Percentiles rank a stretch among this genome's conserved stretches.
Conservation (phyloP, 2,888 invertebrate species). For the Drosophila atripex region DNA sequence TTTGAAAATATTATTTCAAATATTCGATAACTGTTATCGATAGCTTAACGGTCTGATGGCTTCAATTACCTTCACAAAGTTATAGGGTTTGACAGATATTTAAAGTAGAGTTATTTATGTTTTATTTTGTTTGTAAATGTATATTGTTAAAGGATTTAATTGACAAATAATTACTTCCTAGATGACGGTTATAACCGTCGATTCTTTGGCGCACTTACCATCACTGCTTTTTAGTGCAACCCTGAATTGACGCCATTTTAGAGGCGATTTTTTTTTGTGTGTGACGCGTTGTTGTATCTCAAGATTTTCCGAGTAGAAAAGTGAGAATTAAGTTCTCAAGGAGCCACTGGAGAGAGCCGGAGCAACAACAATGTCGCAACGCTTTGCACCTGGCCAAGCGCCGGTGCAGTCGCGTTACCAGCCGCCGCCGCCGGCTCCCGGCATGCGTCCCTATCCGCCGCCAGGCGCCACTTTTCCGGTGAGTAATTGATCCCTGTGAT, state of each 20-base stretch:
- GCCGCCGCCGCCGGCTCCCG: conserved; percentile 81
- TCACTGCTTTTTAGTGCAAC: conserved; percentile 30
- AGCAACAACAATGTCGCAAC: conserved; percentile 76
- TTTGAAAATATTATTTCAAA: neutral
- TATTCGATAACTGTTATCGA: neutral
- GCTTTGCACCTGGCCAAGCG: conserved; percentile 81
- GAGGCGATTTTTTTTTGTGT: conserved; percentile 55
- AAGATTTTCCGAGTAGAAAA: conserved; percentile 25
- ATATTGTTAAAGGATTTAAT: neutral
- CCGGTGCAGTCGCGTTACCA: conserved; percentile 82
- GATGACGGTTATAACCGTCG: neutral
- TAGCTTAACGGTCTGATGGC: neutral
- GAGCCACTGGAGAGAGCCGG: conserved; percentile 9
- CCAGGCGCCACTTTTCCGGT: conserved; percentile 89
- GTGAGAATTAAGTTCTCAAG: conserved; percentile 10
- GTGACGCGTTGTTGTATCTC: conserved; percentile 66
- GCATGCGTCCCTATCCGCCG: conserved; percentile 84
- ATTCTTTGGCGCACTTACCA: neutral
- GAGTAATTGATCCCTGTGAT: conserved; percentile 74
- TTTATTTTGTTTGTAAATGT: neutral
- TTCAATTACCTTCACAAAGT: neutral
- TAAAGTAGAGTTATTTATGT: neutral
- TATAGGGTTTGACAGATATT: neutral
- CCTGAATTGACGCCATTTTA: conserved; percentile 70
- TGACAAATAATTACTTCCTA: neutral